Base-by-base conservation (phyloP, 2,797 vertebrate genomes). In the Sebastes itinus region DNA sequence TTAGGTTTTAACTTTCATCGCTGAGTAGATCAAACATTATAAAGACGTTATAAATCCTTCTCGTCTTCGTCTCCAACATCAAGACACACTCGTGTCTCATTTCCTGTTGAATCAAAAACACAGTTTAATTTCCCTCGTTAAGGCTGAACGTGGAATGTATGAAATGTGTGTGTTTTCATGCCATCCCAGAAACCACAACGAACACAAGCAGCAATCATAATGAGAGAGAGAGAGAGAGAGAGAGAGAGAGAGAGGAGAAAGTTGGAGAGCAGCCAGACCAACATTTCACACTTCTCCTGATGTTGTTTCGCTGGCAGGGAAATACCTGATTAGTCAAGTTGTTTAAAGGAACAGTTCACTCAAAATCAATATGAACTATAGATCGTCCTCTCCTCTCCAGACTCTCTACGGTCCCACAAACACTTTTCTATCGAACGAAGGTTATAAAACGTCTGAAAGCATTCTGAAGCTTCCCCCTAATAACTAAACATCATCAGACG, bases 51-150 rank as follows among this genome's bases (percentile, higher is more conserved):
- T 62, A 61, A 59, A 71, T 28, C 11, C 28, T 28, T 54, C 61
- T 71, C 56, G 73, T 76, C 59, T 68, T 67, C 33, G 0, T 25
- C 35, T 49, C 22, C 22, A 46, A 54, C 65, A 54, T 9, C 58
- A 27, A 35, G 62, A 80, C 76, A 60, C 59, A 32, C 0, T 78
- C 30, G 20, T 28, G 60, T 67, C 75, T 82, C 75, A 32, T 82
- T 90, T 91, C 87, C 87, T 82, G 80, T 49, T 13, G 60, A 85
- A 75, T 69, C 68, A 28, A 75, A 86, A 74, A 77, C 58, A 58
- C 54, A 5, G 58, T 84, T 89, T 85, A 75, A 89, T 87, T 88
- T 72, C 58, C 68, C 80, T 87, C 38, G 4, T 89, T 85, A 89
- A 66, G 35, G 72, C 61, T 75, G 32, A 77, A 82, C 35, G 80